These are phyloP conservation scores for Endotricha flammealis DNA, from an alignment of 2,888 invertebrate species.

Conservation along the genomic window DNA sequence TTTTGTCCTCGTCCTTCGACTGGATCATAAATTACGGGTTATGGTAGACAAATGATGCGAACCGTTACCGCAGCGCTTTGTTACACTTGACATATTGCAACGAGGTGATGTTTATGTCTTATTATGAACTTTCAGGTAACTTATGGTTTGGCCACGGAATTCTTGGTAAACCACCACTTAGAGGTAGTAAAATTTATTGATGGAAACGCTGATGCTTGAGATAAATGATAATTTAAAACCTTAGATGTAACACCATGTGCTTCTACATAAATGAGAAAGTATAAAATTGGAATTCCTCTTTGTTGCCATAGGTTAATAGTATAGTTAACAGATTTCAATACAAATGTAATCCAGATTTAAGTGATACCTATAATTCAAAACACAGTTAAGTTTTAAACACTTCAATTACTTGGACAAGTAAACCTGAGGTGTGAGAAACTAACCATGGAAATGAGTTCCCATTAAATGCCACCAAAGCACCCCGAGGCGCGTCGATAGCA, in stretches of 20 bases:
- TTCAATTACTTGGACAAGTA: conserved; percentile 17
- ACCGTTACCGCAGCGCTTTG: conserved; percentile 74
- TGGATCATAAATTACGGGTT: conserved; percentile 73
- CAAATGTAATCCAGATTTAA: too few species aligned
- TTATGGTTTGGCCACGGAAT: conserved; percentile 43
- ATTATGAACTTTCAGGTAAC: conserved; percentile 57
- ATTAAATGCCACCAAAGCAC: conserved; percentile 45
- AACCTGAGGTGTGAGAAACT: conserved; percentile 70
- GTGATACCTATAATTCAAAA: too few species aligned
- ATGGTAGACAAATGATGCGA: conserved; percentile 67
- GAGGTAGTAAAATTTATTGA: conserved; percentile 19
- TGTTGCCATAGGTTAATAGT: too few species aligned
- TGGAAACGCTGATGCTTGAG: conserved; percentile 10
- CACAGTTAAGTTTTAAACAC: too few species aligned
- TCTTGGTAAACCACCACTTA: conserved; percentile 36
- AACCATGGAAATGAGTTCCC: conserved; percentile 58
- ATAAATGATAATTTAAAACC: too few species aligned
- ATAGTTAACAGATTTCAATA: too few species aligned
- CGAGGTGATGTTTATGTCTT: conserved; percentile 73
- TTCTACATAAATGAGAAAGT: too few species aligned
- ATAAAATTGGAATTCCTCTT: too few species aligned
- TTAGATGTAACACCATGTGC: too few species aligned
- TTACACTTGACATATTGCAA: conserved; percentile 69
- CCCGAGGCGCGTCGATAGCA: conserved; percentile 66
- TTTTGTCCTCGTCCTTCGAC: conserved; percentile 70